Evolutionary conservation across 1,140 invertebrate species (phyloP).

Genomic region (Chrysopa pallens): DNA sequence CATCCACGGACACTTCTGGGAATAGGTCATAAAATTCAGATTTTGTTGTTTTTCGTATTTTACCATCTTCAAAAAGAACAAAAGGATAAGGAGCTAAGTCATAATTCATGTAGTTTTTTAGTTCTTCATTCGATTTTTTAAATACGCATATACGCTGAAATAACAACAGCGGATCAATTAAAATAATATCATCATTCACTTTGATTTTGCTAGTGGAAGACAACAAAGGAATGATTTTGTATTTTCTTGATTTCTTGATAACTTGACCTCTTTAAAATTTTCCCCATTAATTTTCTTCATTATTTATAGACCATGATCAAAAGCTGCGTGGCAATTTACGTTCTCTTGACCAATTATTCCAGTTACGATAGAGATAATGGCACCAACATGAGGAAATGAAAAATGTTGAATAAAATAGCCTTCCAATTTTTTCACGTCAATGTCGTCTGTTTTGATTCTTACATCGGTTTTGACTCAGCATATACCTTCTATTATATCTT

Average conservation of each 20-base stretch:
- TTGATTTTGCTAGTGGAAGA: conserved; percentile 10
- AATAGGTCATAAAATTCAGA: conserved; percentile 15
- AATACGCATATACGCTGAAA: conserved; percentile 12
- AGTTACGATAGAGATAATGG: conserved; percentile 9
- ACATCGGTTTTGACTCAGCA: conserved; percentile 6
- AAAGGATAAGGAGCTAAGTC: conserved; percentile 13
- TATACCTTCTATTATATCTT: conserved; percentile 12
- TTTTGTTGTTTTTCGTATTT: conserved; percentile 13
- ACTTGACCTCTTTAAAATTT: conserved; percentile 9
- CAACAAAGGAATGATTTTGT: conserved; percentile 10
- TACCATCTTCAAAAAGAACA: conserved; percentile 13
- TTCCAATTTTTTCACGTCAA: conserved; percentile 7
- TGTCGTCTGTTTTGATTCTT: conserved; percentile 6
- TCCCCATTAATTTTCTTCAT: conserved; percentile 9
- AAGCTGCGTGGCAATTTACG: conserved; percentile 9
- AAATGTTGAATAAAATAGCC: conserved; percentile 6
- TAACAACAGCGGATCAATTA: conserved; percentile 11
- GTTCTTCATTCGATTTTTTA: conserved; percentile 12
- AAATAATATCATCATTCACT: conserved; percentile 10
- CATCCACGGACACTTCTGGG: conserved; percentile 9
- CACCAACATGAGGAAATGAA: conserved; percentile 5
- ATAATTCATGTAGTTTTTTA: conserved; percentile 12
- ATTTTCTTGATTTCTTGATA: conserved; percentile 9
- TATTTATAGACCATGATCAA: conserved; percentile 7
- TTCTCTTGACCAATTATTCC: conserved; percentile 8